phyloP scores from a whole-genome alignment of 2,888 invertebrate species.

The Leptinotarsa peninsularis region DNA sequence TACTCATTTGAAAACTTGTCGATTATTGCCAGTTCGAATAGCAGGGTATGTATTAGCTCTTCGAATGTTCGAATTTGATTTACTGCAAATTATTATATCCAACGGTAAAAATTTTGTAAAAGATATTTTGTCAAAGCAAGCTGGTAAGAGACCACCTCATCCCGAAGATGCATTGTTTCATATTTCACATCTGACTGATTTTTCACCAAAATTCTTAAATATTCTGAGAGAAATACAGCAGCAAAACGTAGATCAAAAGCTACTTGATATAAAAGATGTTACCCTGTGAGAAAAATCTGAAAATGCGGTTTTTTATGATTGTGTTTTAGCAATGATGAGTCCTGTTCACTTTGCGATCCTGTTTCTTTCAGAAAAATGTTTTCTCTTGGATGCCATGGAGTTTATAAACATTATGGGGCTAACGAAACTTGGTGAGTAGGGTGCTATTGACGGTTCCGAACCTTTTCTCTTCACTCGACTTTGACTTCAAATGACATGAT shows the following conservation, averaged over 20 bases:
- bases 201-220: neutral
- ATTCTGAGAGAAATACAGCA: neutral
- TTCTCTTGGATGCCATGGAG: constrained; percentile 25
- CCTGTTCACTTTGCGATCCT: neutral
- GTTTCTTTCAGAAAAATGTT: neutral
- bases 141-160: too few species aligned
- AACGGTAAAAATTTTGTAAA: constrained; percentile 33
- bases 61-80: constrained; percentile 40
- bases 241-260: neutral
- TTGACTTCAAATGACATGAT: too few species aligned
- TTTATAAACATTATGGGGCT: constrained; percentile 30
- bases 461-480: too few species aligned
- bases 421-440: constrained; percentile 28
- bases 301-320: neutral
- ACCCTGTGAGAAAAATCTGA: neutral
- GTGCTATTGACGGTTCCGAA: too few species aligned
- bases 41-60: constrained; percentile 41
- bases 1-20: constrained; percentile 38
- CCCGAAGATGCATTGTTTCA: constrained; percentile 3
- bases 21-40: constrained; percentile 37
- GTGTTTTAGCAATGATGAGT: neutral
- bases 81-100: constrained; percentile 28
- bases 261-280: neutral
- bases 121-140: too few species aligned
- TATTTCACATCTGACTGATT: neutral